Evolutionary conservation across 2,888 invertebrate genomes (phyloP).

Genomic region (Hololepta plana): DNA sequence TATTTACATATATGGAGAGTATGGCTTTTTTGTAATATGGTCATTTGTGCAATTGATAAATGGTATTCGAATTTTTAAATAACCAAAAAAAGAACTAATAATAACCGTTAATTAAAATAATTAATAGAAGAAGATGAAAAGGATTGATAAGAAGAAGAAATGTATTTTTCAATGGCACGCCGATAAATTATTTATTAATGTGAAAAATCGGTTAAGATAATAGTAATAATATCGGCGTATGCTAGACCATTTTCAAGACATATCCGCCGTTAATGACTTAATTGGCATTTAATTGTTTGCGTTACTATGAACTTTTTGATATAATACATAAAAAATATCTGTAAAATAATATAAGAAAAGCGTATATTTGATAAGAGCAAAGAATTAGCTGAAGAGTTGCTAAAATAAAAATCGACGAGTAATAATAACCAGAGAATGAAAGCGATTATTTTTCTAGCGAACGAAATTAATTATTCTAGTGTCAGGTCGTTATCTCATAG

Average conservation of each 20-base stretch:
- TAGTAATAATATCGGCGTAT: slow-evolving; percentile 6
- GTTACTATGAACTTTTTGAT: slow-evolving; percentile 18
- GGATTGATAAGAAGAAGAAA: slow-evolving; percentile 2
- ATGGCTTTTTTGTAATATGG: too few relatives aligned
- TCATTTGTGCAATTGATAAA: slow-evolving; percentile 21
- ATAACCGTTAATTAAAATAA: too few relatives aligned
- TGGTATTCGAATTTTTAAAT: too few relatives aligned
- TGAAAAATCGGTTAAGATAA: slow-evolving; percentile 6
- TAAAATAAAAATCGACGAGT: too few relatives aligned
- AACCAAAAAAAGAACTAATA: slow-evolving; percentile 4
- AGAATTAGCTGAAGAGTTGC: too few relatives aligned
- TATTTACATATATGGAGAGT: too few relatives aligned
- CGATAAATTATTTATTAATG: slow-evolving; percentile 5
- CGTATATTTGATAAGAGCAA: slow-evolving; percentile 18
- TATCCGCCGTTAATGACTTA: slow-evolving; percentile 26
- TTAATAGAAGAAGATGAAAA: slow-evolving; percentile 3
- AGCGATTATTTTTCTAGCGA: slow-evolving; percentile 27
- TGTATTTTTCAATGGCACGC: slow-evolving; percentile 1
- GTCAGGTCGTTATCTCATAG: slow-evolving; percentile 29
- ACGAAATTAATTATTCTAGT: too few relatives aligned
- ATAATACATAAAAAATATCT: too few relatives aligned
- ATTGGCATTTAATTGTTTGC: too few relatives aligned
- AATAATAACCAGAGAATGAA: too few relatives aligned
- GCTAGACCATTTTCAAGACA: slow-evolving; percentile 31
- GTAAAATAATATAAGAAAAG: slow-evolving; percentile 6